phyloP scores from a whole-genome alignment of 2,113 vertebrate genomes.

The Varanus salvator region DNA sequence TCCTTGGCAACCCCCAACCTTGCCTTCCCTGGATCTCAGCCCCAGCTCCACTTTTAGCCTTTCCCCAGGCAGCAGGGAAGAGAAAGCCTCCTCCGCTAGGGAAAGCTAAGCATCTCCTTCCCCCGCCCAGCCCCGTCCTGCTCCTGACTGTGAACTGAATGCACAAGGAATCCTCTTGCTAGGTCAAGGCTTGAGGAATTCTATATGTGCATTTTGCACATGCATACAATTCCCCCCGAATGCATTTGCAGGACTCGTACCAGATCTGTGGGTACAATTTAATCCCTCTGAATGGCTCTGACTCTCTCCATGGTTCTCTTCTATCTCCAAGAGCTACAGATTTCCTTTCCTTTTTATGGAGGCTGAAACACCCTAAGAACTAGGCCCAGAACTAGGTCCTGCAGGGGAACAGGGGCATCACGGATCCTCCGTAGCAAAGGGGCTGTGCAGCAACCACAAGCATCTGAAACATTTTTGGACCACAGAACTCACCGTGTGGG shows the following conservation, averaged over 20 bases:
- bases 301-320: neutral
- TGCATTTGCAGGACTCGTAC: no score
- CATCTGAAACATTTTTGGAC: neutral
- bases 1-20: no score
- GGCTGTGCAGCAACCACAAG: neutral
- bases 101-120: neutral
- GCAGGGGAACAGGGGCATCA: neutral
- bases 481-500: conserved; percentile 75
- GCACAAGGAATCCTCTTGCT: no score
- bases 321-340: neutral
- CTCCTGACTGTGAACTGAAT: neutral
- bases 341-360: neutral
- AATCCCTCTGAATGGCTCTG: neutral
- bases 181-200: no score
- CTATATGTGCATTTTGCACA: no score
- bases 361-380: neutral
- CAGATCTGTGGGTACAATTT: neutral
- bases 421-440: neutral
- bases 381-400: neutral
- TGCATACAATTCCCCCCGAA: no score
- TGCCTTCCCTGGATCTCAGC: no score
- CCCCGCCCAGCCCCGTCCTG: neutral
- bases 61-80: neutral
- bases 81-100: no score
- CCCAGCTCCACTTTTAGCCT: neutral